Evolutionary conservation across 1,140 invertebrate species (phyloP), one percentile per base, ranked within the genome.

Genomic region (Dendroctonus valens): DNA sequence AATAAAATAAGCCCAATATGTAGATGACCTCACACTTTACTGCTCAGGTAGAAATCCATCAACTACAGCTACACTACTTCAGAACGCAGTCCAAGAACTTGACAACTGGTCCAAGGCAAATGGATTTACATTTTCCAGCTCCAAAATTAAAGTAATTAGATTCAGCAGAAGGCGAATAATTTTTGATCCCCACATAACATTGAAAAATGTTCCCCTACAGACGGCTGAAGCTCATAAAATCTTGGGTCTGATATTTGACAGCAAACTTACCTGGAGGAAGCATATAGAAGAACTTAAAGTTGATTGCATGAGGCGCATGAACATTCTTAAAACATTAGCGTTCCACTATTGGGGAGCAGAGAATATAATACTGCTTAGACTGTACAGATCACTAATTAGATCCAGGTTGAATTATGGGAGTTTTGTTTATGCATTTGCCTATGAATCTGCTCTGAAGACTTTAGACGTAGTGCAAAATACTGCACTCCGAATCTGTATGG

Each of bases 341-440:
- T 40, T 11, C n/a, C 3, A 26, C 3, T 2, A 26, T 26, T 26
- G 3, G 26, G 26, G 26, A 26, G 26, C 26, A 26, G 65, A 53
- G 8, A 39, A 54, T 8, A 12, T n/a, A 51, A 39, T 44, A 37
- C 65, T 66, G 5, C 40, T 54, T 5, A 52, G 38, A n/a, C 38
- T 67, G 5, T 59, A 67, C 37, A 51, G 57, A 67, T 15, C 65
- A 14, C 41, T 53, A 6, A 54, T 60, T 44, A 38, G 57, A 52
- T 59, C 57, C 44, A 52, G 54, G 37, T 7, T 59, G 6, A 46
- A 67, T 41, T 67, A 67, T 41, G 57, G 58, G 6, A 51, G 42
- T 6, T 44, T 60, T 14, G n/a, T 59, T 5, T 68, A 68, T 15
- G 7, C 42, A 46, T 12, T 3, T 12, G 42, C 42, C 12, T 11